phyloP scores from a whole-genome alignment of 2,797 vertebrate species.

The Echiichthys vipera region DNA sequence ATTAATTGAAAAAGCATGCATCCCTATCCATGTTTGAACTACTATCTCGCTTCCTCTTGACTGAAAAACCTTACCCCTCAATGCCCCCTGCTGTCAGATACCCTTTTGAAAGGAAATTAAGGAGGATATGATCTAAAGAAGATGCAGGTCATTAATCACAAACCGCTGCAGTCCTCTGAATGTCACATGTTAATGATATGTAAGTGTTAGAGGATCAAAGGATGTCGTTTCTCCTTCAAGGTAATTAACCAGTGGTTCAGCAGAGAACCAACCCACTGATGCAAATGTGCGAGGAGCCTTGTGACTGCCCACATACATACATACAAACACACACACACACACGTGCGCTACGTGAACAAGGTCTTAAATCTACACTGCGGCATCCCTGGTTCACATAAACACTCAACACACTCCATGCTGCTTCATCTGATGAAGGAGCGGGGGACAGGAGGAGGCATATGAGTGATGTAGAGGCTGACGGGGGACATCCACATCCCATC shows the following conservation, averaged over 20 bases:
- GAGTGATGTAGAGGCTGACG: conserved; percentile 63
- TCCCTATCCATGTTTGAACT: neutral
- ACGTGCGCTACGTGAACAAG: conserved; percentile 22
- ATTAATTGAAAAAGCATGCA: neutral
- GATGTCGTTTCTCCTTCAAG: conserved; percentile 33
- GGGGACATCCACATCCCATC: conserved; percentile 54
- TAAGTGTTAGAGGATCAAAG: conserved; percentile 20
- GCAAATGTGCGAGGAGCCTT: conserved; percentile 5
- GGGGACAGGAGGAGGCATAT: conserved; percentile 24
- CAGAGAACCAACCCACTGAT: conserved; percentile 17
- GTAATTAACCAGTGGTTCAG: conserved; percentile 38
- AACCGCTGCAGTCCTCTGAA: neutral
- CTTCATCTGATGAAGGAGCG: conserved; percentile 51
- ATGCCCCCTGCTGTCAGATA: neutral
- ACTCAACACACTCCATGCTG: conserved; percentile 22
- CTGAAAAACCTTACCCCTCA: neutral
- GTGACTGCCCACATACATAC: conserved; percentile 4
- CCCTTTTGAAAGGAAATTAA: neutral
- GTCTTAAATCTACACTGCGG: conserved; percentile 33
- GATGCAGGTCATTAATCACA: conserved; percentile 2
- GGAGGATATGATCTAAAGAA: neutral
- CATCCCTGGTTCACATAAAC: conserved; percentile 1
- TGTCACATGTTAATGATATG: conserved; percentile 5
- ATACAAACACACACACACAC: neutral
- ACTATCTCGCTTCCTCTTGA: neutral